Evolutionary conservation across 2,113 vertebrate species (phyloP), one percentile per base, ranked within the genome.

Genomic region (Hippolais icterina): DNA sequence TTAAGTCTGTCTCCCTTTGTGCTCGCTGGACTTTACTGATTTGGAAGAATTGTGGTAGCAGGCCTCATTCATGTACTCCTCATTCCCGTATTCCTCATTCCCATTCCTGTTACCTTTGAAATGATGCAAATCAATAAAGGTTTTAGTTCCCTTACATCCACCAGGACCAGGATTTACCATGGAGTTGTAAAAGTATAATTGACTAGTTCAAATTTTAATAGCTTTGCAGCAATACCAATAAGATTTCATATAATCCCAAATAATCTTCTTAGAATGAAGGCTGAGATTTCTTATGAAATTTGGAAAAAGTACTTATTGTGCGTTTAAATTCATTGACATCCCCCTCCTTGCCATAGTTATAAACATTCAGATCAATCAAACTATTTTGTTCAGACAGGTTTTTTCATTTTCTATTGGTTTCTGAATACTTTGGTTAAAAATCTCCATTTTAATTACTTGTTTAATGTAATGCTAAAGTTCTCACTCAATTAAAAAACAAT

Each of bases 331-430:
- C 6, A 29, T 42, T 54, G 25, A 56, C 10, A 16, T 27, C 0
- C 6, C 6, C 3, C 3, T 23, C 5, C 5, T 9, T 2, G 4
- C 37, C 12, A 68, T 20, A 42, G 13, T 42, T 7, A 52, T 20
- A 78, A 84, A 24, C 5, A 41, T 44, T 57, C 23, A 66, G 31
- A 14, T 41, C 57, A 61, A 74, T 20, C 12, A 70, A 82, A 91
- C 49, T 18, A 44, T 17, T 25, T 81, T 2, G 57, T 63, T 78
- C 20, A 69, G 31, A 35, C 3, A 59, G 6, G 0, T 42, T 71
- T 79, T 54, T 6, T 63, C 37, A 42, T 42, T 16, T 71, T 57
- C 28, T 15, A 1, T 24, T 71, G 3, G 1, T 54, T 69, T 78
- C 47, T 54, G 25, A 89, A 52, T 39, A n/a, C 0, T 59, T 90